Percentiles rank a stretch among this genome's conserved stretches.
These are phyloP conservation scores for Mallotus villosus DNA, from an alignment of 2,797 vertebrate genomes.

Conservation along the genomic window DNA sequence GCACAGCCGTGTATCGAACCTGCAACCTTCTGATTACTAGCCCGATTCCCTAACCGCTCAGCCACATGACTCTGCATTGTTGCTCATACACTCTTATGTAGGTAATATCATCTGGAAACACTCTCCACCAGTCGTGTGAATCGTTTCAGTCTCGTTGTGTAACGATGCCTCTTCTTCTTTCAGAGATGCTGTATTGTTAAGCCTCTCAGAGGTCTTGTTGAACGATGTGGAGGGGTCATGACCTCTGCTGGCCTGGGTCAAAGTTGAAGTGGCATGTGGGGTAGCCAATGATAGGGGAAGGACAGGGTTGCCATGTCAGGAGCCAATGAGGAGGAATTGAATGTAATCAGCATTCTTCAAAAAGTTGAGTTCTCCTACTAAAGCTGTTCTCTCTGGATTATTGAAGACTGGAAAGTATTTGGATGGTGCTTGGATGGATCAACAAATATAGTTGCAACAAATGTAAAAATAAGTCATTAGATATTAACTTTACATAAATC, in stretches of 20 bases:
- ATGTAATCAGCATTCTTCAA: slow-evolving; percentile 33
- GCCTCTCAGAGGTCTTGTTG: slow-evolving; percentile 40
- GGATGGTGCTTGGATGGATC: too few relatives aligned
- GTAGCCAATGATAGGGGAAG: slow-evolving; percentile 54
- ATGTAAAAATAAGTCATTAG: too few relatives aligned
- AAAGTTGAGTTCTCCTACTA: too few relatives aligned
- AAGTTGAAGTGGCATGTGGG: slow-evolving; percentile 65
- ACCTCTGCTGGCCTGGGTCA: slow-evolving; percentile 67
- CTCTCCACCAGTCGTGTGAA: slow-evolving; percentile 48
- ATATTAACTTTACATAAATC: too few relatives aligned
- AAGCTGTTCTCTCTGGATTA: too few relatives aligned
- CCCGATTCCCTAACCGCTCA: too few relatives aligned
- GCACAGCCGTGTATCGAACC: too few relatives aligned
- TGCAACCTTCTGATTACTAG: too few relatives aligned
- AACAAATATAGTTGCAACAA: too few relatives aligned
- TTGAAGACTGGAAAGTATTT: too few relatives aligned
- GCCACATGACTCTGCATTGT: too few relatives aligned
- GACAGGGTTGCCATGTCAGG: slow-evolving; percentile 56
- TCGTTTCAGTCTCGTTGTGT: slow-evolving; percentile 35
- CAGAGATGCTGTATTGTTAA: slow-evolving; percentile 19
- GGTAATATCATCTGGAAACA: slow-evolving; percentile 60
- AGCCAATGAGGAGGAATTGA: slow-evolving; percentile 45
- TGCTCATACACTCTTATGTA: slow-evolving; percentile 64
- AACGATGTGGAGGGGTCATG: slow-evolving; percentile 53
- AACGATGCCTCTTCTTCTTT: neutral